Evolutionary conservation across 2,888 invertebrate genomes (phyloP), one percentile per base, ranked within the genome.

Genomic region (Archips xylosteana): DNA sequence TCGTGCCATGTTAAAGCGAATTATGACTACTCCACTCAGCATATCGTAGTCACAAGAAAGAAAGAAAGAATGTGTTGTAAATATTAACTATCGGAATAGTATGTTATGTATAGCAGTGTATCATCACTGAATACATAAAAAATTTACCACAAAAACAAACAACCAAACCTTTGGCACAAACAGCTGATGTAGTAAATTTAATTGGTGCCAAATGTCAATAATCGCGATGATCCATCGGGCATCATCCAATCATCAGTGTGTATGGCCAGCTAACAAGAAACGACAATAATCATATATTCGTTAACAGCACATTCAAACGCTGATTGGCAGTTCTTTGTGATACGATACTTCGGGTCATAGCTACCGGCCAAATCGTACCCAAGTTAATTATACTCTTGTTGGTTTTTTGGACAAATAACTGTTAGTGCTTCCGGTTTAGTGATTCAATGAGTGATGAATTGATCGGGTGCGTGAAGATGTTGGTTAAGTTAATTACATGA

Each of bases 341-440:
- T 74, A 76, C 78, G 79, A 82, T 80, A 79, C 75, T 78, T 74
- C 72, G 77, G 77, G 70, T 76, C 75, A 80, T 82, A 76, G 90
- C 91, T 90, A 90, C 91, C 86, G 89, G 90, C 88, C 69, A 88
- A 89, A 90, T 87, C 84, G 84, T 82, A 81, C 78, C 81, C 82
- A 84, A 73, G 84, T 88, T 89, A 89, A 90, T 90, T 88, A 88
- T 76, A 71, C 82, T 81, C 86, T 86, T 80, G 84, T 87, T 87
- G 80, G 65, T 86, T 86, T 81, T 81, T 85, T 83, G 81, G 82
- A 85, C 85, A 86, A 86, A 84, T 85, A 86, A 85, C 83, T 78
- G 85, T 62, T 74, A 76, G 68, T 75, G 80, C 80, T 81, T 82
- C 81, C 77, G 76, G 81, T 82, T 79, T 80, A 60, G 49, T 66